phyloP scores from a whole-genome alignment of 2,113 vertebrate genomes.

The Buteo buteo region DNA sequence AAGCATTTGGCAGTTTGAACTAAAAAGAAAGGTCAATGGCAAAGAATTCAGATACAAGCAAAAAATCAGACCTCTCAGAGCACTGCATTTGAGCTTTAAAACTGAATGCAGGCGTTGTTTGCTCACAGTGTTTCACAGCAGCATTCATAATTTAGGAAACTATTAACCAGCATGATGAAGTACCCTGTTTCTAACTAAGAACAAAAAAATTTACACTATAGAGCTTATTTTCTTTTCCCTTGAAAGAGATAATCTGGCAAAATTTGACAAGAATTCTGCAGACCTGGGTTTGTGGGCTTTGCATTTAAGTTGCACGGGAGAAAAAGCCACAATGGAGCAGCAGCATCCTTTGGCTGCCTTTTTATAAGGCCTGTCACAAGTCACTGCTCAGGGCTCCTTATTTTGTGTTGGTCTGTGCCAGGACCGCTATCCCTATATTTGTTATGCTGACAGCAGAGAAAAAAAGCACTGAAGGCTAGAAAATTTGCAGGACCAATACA shows the following conservation, averaged over 20 bases:
- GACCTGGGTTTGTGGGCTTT: neutral
- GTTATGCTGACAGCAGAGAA: neutral
- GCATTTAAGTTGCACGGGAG: neutral
- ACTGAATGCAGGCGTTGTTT: neutral
- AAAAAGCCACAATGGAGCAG: accelerated
- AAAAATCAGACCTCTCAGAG: neutral
- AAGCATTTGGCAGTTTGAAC: neutral
- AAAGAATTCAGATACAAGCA: neutral
- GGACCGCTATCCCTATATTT: neutral
- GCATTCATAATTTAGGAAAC: neutral
- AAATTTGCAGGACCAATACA: neutral
- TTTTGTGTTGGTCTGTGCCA: neutral
- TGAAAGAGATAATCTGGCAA: neutral
- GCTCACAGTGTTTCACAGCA: neutral
- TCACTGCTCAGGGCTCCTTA: neutral
- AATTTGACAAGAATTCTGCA: neutral
- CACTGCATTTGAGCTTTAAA: neutral
- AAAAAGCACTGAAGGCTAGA: neutral
- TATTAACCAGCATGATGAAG: neutral
- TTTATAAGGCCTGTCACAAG: neutral
- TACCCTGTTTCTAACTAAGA: neutral
- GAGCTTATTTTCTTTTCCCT: neutral
- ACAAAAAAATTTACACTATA: neutral
- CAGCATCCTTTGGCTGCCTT: accelerated
- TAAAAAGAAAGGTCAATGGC: neutral